Evolutionary conservation across 1,140 invertebrate genomes (phyloP), one percentile per base, ranked within the genome.

Genomic region (Drosophila punjabiensis): DNA sequence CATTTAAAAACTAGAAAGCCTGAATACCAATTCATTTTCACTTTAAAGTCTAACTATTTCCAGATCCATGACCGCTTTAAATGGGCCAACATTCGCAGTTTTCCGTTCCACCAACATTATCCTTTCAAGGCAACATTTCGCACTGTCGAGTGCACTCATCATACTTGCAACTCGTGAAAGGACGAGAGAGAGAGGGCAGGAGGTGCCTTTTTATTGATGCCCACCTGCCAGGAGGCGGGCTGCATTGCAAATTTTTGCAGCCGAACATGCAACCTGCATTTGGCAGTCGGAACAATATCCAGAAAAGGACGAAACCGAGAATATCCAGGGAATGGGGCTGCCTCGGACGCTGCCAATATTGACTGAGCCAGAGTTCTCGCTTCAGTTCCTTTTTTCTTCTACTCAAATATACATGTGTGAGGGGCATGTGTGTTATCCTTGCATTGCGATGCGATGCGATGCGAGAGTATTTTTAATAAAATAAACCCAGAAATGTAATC

Each of bases 401-500:
- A 28, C 53, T 76, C 45, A 47, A 39, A 47, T 48, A 32, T 41
- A 30, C 50, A 35, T 32, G 43, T 73, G 52, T 13, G 43, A 11
- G 65, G 30, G 55, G 33, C 28, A 58, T 47, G 62, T 79, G 47
- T 81, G 79, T 75, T 80, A 91, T 91, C 73, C 87, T 90, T 86
- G 81, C 85, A 81, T 80, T 87, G 83, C 83, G 48, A 68, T 86
- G 82, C 82, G 50, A 70, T 85, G 82, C 66, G 63, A 79, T 76
- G 60, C 74, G 53, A 79, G 65, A 84, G 82, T 86, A 90, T 90
- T 90, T 92, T 92, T 92, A 92, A 92, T 92, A 92, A 92, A 92
- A 92, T 92, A 92, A 92, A 92, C 89, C 77, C 85, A 90, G 85
- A 90, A 90, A 92, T 92, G 89, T 92, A 92, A 92, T 92, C 89